A percentile compares a stretch with the other conserved stretches of the same genome.
phyloP scores from a whole-genome alignment of 2,888 invertebrate species.

The Physocephala rufipes region DNA sequence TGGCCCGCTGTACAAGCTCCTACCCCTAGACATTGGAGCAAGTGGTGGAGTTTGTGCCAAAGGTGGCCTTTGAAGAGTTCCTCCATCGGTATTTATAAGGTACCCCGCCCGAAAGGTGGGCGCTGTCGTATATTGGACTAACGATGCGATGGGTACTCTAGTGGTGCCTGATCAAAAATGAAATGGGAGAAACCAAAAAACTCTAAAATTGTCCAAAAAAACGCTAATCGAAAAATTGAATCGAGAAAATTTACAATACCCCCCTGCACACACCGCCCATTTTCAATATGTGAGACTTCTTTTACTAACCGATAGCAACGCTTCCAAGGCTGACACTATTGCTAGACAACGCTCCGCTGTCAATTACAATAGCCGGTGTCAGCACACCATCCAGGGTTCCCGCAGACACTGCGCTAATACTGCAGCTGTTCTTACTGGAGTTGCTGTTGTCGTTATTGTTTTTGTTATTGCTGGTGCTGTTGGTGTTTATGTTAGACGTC shows the following conservation, averaged over 20 bases:
- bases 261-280: background rate
- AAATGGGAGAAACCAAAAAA: constrained; percentile 31
- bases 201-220: no score
- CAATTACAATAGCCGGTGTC: constrained; percentile 57
- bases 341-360: constrained; percentile 46
- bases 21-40: constrained; percentile 38
- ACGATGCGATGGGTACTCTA: constrained; percentile 60
- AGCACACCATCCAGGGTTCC: constrained; percentile 48
- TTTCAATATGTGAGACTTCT: background rate
- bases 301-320: constrained; percentile 53
- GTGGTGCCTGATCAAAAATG: constrained; percentile 53
- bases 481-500: constrained; percentile 12
- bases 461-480: constrained; percentile 35
- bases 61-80: constrained; percentile 57
- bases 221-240: background rate
- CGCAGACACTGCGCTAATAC: constrained; percentile 42
- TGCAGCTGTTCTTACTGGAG: constrained; percentile 17
- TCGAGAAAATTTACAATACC: background rate
- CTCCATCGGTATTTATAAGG: constrained; percentile 59
- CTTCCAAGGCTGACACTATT: constrained; percentile 46
- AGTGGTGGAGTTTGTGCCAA: constrained; percentile 56
- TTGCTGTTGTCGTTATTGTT: background rate
- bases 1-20: constrained; percentile 38
- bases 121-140: constrained; percentile 63
- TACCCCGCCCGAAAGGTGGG: constrained; percentile 62